Evolutionary conservation across 2,888 invertebrate genomes (phyloP).

Genomic region (Suillia variegata): DNA sequence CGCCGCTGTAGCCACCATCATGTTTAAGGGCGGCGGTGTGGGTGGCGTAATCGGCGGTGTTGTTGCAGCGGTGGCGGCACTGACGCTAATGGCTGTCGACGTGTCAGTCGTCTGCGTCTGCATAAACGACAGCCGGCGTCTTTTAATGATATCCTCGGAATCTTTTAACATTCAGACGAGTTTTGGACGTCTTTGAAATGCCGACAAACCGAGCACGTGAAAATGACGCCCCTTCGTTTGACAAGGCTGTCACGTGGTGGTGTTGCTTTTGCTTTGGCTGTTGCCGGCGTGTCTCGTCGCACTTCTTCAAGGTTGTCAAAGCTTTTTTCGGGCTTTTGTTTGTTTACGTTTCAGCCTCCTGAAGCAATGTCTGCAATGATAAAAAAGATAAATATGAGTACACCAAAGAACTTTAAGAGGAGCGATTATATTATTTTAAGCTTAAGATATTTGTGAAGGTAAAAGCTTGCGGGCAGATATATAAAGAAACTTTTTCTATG

Average conservation of each 20-base stretch:
- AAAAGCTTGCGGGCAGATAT: too few species aligned
- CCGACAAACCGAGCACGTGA: slow-evolving; percentile 2
- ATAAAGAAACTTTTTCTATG: background rate
- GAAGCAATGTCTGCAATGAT: slow-evolving; percentile 39
- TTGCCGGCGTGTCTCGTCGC: too few species aligned
- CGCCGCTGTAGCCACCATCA: slow-evolving; percentile 27
- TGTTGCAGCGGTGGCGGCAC: slow-evolving; percentile 30
- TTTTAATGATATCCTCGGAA: slow-evolving; percentile 53
- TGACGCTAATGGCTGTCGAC: too few species aligned
- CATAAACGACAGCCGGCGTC: slow-evolving; percentile 39
- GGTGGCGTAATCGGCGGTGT: slow-evolving; percentile 48
- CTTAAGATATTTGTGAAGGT: too few species aligned
- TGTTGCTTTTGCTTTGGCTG: background rate
- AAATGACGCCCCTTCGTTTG: background rate
- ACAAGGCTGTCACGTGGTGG: slow-evolving; percentile 9
- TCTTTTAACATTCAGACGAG: slow-evolving; percentile 57
- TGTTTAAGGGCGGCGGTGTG: slow-evolving; percentile 44
- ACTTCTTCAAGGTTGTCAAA: slow-evolving; percentile 1
- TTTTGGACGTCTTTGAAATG: too few species aligned
- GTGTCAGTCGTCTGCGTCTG: slow-evolving; percentile 28
- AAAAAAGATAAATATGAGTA: slow-evolving; percentile 27
- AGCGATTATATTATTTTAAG: background rate
- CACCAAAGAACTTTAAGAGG: background rate
- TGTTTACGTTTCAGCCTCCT: slow-evolving; percentile 22
- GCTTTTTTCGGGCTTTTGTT: slow-evolving; percentile 15